These are phyloP conservation scores for Oryzias curvinotus DNA, from an alignment of 2,113 vertebrate species.

Conservation along the genomic window DNA sequence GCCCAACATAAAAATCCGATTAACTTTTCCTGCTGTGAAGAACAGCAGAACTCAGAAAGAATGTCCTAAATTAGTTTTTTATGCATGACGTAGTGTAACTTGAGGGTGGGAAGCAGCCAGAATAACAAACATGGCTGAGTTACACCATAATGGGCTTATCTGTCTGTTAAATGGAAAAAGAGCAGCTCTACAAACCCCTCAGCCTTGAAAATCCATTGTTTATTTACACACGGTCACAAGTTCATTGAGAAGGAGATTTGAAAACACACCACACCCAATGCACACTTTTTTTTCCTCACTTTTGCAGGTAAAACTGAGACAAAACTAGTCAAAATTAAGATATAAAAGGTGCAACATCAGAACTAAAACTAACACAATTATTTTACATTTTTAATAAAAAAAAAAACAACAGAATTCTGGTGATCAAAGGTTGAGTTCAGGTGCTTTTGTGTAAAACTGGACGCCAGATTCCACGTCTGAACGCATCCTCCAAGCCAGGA, in stretches of 20 bases:
- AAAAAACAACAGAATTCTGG: no score
- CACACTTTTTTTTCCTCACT: not conserved
- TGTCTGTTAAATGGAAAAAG: conserved; percentile 20
- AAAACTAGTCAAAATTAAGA: no score
- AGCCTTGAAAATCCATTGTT: not conserved
- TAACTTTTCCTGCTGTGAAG: conserved; percentile 3
- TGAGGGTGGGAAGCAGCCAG: conserved; percentile 6
- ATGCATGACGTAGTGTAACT: conserved; percentile 8
- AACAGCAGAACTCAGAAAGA: conserved; percentile 3
- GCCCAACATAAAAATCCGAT: conserved; percentile 10
- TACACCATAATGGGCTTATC: conserved; percentile 16
- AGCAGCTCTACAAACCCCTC: not conserved
- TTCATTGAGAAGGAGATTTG: conserved; percentile 3
- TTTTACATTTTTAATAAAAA: no score
- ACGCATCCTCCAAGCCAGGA: no score
- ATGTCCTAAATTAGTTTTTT: conserved; percentile 4
- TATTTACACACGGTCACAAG: conserved; percentile 7
- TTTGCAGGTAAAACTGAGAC: no score
- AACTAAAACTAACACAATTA: no score
- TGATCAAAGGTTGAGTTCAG: no score
- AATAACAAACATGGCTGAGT: conserved; percentile 27
- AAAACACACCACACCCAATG: not conserved
- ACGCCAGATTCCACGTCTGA: no score
- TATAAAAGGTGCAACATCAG: no score
- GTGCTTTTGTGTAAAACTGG: no score